Percentiles rank a stretch among this genome's conserved stretches.
phyloP scores from a whole-genome alignment of 2,113 vertebrate species.

The Nothobranchius kuhntae region DNA sequence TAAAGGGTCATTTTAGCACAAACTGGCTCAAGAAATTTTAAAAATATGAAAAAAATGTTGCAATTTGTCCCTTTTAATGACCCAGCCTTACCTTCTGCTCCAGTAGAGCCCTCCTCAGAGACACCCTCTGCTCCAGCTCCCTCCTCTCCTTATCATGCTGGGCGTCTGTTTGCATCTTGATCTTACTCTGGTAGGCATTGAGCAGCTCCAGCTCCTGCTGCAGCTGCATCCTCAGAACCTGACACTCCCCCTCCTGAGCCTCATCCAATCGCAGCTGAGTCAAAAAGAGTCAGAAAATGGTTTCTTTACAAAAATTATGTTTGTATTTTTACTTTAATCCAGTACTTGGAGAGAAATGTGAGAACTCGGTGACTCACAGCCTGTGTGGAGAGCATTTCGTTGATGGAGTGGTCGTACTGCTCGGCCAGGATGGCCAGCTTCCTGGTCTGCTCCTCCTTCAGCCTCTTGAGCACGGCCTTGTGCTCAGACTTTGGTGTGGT shows the following conservation, averaged over 20 bases:
- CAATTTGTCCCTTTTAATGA: no score
- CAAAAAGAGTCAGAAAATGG: neutral
- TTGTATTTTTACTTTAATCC: neutral
- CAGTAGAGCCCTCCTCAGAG: slow-evolving; percentile 76
- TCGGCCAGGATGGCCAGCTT: slow-evolving; percentile 98
- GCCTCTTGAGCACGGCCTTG: slow-evolving; percentile 97
- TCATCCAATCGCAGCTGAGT: slow-evolving; percentile 77
- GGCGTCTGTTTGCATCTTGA: slow-evolving; percentile 82
- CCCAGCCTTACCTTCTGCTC: slow-evolving; percentile 75
- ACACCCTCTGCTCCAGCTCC: slow-evolving; percentile 81
- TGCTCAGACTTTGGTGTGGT: slow-evolving; percentile 96
- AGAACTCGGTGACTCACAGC: slow-evolving; percentile 82
- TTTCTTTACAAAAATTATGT: neutral
- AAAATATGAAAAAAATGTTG: no score
- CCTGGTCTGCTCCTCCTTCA: slow-evolving; percentile 98
- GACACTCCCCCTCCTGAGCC: slow-evolving; percentile 79
- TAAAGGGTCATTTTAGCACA: no score
- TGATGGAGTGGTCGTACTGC: slow-evolving; percentile 99
- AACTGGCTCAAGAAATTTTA: no score
- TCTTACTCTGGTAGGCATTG: slow-evolving; percentile 82
- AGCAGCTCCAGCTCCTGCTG: slow-evolving; percentile 82
- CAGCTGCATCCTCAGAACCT: slow-evolving; percentile 80
- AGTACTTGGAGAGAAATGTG: no score
- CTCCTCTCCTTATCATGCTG: slow-evolving; percentile 79
- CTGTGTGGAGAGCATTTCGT: slow-evolving; percentile 98